Evolutionary conservation across 37 sponge, comb jelly and placozoan genomes (phyloP).

Genomic region (Aplysina aerophoba): DNA sequence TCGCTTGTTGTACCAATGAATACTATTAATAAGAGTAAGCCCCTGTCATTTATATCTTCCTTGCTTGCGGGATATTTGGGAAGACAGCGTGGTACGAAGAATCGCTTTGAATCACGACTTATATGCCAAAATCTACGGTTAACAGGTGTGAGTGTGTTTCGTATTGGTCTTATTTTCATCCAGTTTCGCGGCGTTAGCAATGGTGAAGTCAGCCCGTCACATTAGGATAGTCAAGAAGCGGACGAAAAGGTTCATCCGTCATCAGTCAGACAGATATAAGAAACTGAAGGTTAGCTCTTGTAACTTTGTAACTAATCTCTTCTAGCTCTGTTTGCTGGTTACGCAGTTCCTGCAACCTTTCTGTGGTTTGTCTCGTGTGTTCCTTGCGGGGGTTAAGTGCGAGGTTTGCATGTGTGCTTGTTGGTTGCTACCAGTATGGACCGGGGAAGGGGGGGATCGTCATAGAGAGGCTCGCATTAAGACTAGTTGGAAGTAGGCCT

Average conservation of each 20-base stretch:
- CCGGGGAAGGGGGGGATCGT: too few relatives aligned
- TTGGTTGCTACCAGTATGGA: too few relatives aligned
- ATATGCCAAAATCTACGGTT: too few relatives aligned
- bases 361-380: not conserved
- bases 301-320: not conserved
- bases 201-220: conserved; percentile 76
- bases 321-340: not conserved
- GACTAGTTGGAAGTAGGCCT: too few relatives aligned
- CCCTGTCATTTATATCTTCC: conserved; percentile 23
- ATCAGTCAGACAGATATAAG: conserved; percentile 92
- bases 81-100: conserved; percentile 23
- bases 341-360: not conserved
- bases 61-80: not conserved
- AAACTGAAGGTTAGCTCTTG: conserved; percentile 76
- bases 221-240: conserved; percentile 84
- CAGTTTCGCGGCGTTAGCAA: not conserved
- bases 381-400: too few relatives aligned
- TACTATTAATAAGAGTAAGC: conserved; percentile 13
- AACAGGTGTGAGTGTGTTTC: too few relatives aligned
- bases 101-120: not conserved
- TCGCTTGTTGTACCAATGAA: conserved; percentile 5
- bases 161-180: too few relatives aligned
- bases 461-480: too few relatives aligned
- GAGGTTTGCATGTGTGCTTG: too few relatives aligned
- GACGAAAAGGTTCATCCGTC: conserved; percentile 91